Evolutionary conservation across 2,113 vertebrate species (phyloP).

Genomic region (Cyprinus carpio): DNA sequence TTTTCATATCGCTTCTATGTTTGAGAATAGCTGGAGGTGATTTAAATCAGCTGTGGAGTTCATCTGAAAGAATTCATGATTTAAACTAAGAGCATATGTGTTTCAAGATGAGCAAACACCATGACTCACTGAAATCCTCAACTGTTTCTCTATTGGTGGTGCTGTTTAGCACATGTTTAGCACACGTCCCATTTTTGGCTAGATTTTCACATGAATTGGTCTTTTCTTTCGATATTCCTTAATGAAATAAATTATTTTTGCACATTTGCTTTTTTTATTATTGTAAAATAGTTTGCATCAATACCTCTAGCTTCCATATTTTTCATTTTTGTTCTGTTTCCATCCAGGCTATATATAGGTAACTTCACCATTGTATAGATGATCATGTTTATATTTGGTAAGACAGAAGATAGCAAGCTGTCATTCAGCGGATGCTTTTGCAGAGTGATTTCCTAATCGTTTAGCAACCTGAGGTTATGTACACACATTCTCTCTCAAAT

Average conservation of each 20-base stretch:
- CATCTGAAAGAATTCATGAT: constrained; percentile 30
- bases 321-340: too few species aligned
- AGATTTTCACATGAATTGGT: neutral
- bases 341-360: too few species aligned
- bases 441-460: too few species aligned
- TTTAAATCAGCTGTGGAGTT: neutral
- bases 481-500: neutral
- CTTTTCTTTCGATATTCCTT: neutral
- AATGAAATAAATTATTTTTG: too few species aligned
- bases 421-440: neutral
- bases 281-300: too few species aligned
- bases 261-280: too few species aligned
- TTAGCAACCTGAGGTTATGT: too few species aligned
- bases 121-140: constrained; percentile 18
- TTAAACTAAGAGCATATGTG: constrained; percentile 30
- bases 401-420: too few species aligned
- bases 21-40: neutral
- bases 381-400: too few species aligned
- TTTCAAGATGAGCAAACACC: constrained; percentile 26
- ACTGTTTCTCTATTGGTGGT: neutral
- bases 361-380: too few species aligned
- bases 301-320: too few species aligned
- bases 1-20: neutral
- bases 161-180: neutral
- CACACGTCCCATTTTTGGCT: neutral